Evolutionary conservation across 1,140 invertebrate species (phyloP), one percentile per base, ranked within the genome.

Genomic region (Drosophila eugracilis): DNA sequence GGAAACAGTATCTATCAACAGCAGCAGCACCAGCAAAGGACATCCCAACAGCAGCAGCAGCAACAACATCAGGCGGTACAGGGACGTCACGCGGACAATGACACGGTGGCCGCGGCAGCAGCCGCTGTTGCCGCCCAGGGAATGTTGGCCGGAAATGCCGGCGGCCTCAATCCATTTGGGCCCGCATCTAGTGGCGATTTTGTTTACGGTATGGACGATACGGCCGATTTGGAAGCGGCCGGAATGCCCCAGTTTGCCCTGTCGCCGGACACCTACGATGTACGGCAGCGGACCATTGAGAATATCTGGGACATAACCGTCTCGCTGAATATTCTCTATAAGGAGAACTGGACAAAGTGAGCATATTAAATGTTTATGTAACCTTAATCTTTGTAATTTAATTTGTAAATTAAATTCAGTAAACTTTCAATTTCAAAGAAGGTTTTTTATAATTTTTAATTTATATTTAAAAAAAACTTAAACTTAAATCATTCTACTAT

Each of bases 251-350:
- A 91, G 53, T 85, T 71, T 50, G 90, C 86, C 41, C 53, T 94
- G 93, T 70, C 94, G 48, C 88, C 94, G 69, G 90, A 91, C 57
- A 91, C 90, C 42, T 90, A 86, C 71, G 90, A 96, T 66, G 94
- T 95, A 1, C 93, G 96, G 70, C 94, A 95, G 5, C 94, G 94
- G 71, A 96, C 96, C 9, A 96, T 97, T 6, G 96, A 96, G 90
- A 96, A 95, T 89, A 96, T 99, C 71, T 99, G 98, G 98, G 96
- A 98, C 85, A 98, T 98, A 41, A 99, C 98, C 10, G 96, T 97
- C 73, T 96, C 95, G 49, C 93, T 99, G 45, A 98, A 98, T 92
- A 98, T 98, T 78, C 93, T 99, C 10, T 98, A 99, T 92, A 95
- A 96, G 77, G 97, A 98, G 90, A 99, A 99, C 92, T 99, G 97